These are phyloP conservation scores for Siniperca knerii DNA, from an alignment of 2,113 vertebrate genomes.

Conservation along the genomic window DNA sequence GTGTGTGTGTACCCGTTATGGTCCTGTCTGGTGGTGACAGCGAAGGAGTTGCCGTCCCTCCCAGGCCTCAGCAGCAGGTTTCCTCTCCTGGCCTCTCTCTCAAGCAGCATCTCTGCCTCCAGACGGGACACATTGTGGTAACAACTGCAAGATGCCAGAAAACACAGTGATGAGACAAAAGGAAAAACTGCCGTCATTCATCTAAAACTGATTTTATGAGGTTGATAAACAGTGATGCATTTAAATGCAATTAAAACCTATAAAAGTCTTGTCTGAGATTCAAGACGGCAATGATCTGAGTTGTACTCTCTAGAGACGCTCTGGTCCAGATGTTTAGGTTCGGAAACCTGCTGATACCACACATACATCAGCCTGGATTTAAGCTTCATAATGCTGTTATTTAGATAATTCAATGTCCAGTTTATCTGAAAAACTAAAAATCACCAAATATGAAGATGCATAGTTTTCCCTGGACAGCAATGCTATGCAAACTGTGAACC, in stretches of 20 bases:
- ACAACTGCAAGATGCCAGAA: conserved; percentile 76
- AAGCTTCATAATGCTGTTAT: background rate
- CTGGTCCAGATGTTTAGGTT: background rate
- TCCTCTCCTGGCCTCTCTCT: conserved; percentile 79
- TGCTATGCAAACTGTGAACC: background rate
- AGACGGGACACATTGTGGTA: conserved; percentile 81
- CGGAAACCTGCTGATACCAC: background rate
- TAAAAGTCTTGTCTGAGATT: background rate
- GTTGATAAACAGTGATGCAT: background rate
- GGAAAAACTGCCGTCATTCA: background rate
- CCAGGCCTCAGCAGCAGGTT: conserved; percentile 88
- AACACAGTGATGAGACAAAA: background rate
- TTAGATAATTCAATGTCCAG: too few species aligned
- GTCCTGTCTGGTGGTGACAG: conserved; percentile 85
- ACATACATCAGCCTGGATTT: background rate
- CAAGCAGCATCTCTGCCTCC: conserved; percentile 86
- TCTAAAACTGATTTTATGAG: background rate
- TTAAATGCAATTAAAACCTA: background rate
- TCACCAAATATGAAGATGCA: background rate
- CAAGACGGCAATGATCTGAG: background rate
- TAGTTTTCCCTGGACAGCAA: background rate
- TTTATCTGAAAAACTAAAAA: too few species aligned
- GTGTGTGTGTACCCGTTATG: conserved; percentile 75
- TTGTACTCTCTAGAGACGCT: background rate
- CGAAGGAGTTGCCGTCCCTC: conserved; percentile 66